These are phyloP conservation scores for Batillaria attramentaria DNA, from an alignment of 1,140 invertebrate genomes.

Conservation along the genomic window DNA sequence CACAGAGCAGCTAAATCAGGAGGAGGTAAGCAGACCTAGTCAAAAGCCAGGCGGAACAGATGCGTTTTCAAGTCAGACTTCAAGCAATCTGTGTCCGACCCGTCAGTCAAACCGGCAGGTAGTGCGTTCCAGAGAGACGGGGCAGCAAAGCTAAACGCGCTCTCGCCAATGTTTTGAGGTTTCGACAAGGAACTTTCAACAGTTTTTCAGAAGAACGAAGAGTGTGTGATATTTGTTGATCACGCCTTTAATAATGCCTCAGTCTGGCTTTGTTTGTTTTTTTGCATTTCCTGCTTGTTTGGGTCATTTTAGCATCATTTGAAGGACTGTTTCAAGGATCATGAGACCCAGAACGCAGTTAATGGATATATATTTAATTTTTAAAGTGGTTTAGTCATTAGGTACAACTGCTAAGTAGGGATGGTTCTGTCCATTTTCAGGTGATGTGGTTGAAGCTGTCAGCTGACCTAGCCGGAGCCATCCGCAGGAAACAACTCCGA, in stretches of 20 bases:
- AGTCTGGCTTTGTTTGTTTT: not conserved
- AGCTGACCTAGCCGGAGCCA: conserved; percentile 21
- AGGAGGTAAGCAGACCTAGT: too few species aligned
- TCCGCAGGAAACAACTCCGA: conserved; percentile 23
- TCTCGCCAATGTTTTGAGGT: too few species aligned
- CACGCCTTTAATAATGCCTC: not conserved
- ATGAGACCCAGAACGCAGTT: not conserved
- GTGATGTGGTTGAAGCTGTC: conserved; percentile 36
- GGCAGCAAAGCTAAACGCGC: too few species aligned
- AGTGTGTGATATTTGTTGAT: too few species aligned
- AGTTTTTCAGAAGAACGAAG: too few species aligned
- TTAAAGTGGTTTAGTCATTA: not conserved
- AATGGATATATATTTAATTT: not conserved
- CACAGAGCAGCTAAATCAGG: too few species aligned
- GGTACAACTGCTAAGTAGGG: not conserved
- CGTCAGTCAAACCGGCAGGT: too few species aligned
- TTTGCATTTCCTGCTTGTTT: not conserved
- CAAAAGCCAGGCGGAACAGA: too few species aligned
- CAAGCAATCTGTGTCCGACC: too few species aligned
- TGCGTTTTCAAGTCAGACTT: too few species aligned
- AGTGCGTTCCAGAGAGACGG: too few species aligned
- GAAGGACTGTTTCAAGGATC: not conserved
- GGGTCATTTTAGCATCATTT: not conserved
- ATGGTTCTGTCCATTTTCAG: conserved; percentile 17
- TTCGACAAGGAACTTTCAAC: too few species aligned